These are phyloP conservation scores for Latrodectus elegans DNA, from an alignment of 2,888 invertebrate genomes.

Conservation along the genomic window DNA sequence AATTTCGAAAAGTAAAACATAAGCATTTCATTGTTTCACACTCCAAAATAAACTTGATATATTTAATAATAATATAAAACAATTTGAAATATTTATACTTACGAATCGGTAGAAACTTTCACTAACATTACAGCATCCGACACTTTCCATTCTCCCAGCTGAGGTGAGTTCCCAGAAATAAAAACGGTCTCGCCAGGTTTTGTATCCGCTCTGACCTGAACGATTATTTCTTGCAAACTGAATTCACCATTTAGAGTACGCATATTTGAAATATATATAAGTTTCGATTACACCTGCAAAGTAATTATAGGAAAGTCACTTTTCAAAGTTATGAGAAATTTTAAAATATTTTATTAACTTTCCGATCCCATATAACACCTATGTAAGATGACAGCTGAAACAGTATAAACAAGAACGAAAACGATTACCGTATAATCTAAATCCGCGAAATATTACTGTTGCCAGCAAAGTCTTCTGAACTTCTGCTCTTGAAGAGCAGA, in stretches of 20 bases:
- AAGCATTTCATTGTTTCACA: not conserved
- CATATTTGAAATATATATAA: constrained; percentile 2
- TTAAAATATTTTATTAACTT: too few species aligned
- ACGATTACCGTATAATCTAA: too few species aligned
- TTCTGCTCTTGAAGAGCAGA: too few species aligned
- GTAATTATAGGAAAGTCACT: too few species aligned
- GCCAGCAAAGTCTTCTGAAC: too few species aligned
- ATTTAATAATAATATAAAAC: not conserved
- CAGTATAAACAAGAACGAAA: too few species aligned
- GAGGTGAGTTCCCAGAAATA: constrained; percentile 81
- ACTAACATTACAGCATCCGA: constrained; percentile 79
- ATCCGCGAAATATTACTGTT: too few species aligned
- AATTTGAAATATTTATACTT: constrained; percentile 6
- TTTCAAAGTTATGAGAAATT: too few species aligned
- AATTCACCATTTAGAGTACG: constrained; percentile 32
- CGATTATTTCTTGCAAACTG: constrained; percentile 29
- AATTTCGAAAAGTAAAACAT: too few species aligned
- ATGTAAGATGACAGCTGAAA: too few species aligned
- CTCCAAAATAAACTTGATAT: not conserved
- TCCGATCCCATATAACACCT: too few species aligned
- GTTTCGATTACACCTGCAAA: not conserved
- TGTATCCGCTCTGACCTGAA: constrained; percentile 78
- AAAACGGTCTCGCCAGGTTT: constrained; percentile 81
- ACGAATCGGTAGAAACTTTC: constrained; percentile 70
- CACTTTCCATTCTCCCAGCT: constrained; percentile 84